Conservation (phyloP, 2,888 invertebrate species). For the Hirtodrosophila confusa region DNA sequence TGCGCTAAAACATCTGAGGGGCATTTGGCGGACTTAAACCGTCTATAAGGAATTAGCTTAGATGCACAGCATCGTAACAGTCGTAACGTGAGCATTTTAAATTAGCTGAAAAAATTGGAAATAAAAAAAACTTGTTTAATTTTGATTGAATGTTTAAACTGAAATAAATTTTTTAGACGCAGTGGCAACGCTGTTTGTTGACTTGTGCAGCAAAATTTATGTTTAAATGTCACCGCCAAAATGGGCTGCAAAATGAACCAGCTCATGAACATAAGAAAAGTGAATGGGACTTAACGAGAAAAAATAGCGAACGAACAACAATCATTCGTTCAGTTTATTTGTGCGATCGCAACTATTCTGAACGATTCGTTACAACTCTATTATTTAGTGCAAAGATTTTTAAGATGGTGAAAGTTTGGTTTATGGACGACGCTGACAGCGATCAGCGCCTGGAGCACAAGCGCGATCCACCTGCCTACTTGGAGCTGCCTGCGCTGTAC, state of each 20-base stretch:
- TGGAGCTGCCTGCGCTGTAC: conserved; percentile 88
- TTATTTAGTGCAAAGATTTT: neutral
- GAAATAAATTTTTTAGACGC: neutral
- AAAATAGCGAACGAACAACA: neutral
- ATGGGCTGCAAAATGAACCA: neutral
- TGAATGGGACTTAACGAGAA: neutral
- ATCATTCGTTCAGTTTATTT: neutral
- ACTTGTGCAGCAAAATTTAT: too few relatives aligned
- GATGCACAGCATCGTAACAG: conserved; percentile 2
- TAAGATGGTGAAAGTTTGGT: conserved; percentile 94
- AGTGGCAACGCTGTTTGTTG: conserved; percentile 28
- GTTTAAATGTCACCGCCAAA: too few relatives aligned
- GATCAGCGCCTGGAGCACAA: conserved; percentile 95
- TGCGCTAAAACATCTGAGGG: conserved; percentile 94
- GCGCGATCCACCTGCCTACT: conserved; percentile 89
- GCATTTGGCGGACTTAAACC: conserved; percentile 83
- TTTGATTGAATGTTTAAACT: conserved; percentile 15
- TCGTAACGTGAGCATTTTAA: conserved; percentile 19
- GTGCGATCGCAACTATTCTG: neutral
- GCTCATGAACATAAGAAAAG: neutral
- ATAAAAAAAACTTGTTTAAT: conserved; percentile 4
- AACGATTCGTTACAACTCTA: neutral
- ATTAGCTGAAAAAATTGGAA: conserved; percentile 14
- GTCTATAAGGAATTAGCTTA: neutral
- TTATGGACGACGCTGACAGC: conserved; percentile 88